Percentiles rank a stretch among this genome's conserved stretches.
Evolutionary conservation across 2,113 vertebrate genomes (phyloP).

Genomic region (Manacus vitellinus): DNA sequence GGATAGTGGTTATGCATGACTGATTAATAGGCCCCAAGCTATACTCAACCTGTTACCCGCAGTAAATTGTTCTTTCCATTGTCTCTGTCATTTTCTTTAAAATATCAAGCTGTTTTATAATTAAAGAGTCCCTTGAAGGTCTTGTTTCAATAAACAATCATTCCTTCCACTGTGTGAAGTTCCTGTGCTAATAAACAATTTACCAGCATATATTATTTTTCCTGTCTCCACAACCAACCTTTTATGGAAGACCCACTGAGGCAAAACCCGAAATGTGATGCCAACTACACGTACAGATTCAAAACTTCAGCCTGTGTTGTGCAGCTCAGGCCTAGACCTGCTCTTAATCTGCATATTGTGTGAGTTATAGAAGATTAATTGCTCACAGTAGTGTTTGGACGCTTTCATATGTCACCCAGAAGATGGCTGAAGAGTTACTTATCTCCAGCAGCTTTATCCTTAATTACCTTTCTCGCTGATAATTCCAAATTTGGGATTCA

Average conservation of each 20-base stretch:
- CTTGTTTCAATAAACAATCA: conserved; percentile 51
- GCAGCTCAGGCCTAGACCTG: neutral
- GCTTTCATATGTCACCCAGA: conserved; percentile 20
- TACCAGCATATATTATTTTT: neutral
- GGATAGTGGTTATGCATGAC: conserved; percentile 18
- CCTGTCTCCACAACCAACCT: neutral
- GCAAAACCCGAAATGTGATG: neutral
- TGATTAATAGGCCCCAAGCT: conserved; percentile 47
- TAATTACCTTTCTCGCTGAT: conserved; percentile 60
- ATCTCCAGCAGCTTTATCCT: conserved; percentile 62
- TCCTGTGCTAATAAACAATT: conserved; percentile 39
- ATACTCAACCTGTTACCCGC: conserved; percentile 48
- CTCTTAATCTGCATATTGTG: neutral
- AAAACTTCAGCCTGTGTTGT: neutral
- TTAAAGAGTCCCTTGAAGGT: conserved; percentile 61
- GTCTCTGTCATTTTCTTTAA: conserved; percentile 46
- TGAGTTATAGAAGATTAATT: conserved; percentile 26
- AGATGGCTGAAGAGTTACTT: conserved; percentile 63
- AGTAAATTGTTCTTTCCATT: conserved; percentile 41
- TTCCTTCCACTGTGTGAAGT: neutral
- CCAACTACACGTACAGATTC: rapidly evolving
- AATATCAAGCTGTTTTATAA: conserved; percentile 65
- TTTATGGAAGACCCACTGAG: neutral
- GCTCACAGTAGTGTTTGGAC: neutral
- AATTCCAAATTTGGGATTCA: conserved; percentile 58